These are phyloP conservation scores for Sus cebifrons DNA, from an alignment of 2,797 vertebrate genomes.

Conservation along the genomic window DNA sequence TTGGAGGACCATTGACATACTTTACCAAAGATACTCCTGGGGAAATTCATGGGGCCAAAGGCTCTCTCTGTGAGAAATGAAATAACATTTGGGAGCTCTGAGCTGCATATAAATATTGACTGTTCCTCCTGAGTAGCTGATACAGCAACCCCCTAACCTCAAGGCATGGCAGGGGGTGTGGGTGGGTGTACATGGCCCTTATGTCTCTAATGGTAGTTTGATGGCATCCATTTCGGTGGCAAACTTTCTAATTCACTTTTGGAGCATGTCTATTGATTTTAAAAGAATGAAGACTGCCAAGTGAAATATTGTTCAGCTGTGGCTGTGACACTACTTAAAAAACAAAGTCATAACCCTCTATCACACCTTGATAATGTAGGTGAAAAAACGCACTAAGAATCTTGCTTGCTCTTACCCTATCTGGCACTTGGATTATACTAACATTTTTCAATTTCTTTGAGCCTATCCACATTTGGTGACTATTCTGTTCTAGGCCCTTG, in stretches of 20 bases:
- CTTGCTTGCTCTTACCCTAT: neutral
- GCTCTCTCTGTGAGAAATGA: neutral
- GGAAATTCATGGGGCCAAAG: slow-evolving; percentile 77
- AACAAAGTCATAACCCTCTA: neutral
- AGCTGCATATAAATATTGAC: slow-evolving; percentile 82
- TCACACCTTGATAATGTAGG: neutral
- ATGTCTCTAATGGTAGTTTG: neutral
- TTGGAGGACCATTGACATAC: slow-evolving; percentile 52
- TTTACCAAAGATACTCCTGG: slow-evolving; percentile 70
- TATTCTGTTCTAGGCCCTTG: neutral
- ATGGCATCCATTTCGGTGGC: neutral
- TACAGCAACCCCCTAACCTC: neutral
- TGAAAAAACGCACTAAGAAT: neutral
- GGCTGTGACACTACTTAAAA: slow-evolving; percentile 35
- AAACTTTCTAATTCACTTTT: slow-evolving; percentile 5
- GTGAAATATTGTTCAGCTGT: neutral
- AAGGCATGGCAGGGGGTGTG: neutral
- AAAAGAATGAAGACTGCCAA: neutral
- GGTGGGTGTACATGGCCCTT: neutral
- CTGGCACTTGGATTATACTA: neutral
- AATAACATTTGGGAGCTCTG: slow-evolving; percentile 56
- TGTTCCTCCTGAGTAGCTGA: slow-evolving; percentile 66
- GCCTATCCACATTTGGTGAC: neutral
- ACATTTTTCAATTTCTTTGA: neutral
- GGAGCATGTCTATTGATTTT: slow-evolving; percentile 43